These are phyloP conservation scores for Pollenia labialis DNA, from an alignment of 2,888 invertebrate genomes.

Conservation along the genomic window DNA sequence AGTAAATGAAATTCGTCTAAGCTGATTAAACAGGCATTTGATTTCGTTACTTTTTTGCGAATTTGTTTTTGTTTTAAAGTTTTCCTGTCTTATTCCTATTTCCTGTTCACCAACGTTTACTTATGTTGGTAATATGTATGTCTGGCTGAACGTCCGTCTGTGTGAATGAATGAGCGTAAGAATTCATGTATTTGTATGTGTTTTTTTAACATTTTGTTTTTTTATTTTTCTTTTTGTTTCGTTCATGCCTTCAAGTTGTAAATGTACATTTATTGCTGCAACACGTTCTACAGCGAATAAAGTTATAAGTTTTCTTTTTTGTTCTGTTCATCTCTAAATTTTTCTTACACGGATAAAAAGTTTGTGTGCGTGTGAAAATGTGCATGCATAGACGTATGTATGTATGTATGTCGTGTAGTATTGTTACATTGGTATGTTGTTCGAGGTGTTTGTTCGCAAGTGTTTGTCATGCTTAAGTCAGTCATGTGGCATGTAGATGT, in stretches of 20 bases:
- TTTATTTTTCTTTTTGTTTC: not conserved
- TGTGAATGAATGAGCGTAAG: conserved; percentile 1
- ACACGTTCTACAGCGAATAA: conserved; percentile 65
- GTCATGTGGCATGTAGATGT: conserved; percentile 47
- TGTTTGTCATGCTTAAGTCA: conserved; percentile 49
- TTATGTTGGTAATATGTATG: conserved; percentile 13
- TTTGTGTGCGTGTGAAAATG: not conserved
- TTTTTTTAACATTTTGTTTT: conserved; percentile 12
- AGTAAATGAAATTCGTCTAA: conserved; percentile 59
- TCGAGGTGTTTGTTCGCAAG: conserved; percentile 35
- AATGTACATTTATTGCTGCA: conserved; percentile 66
- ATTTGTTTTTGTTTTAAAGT: conserved; percentile 33
- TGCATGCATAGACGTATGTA: not conserved
- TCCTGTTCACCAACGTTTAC: conserved; percentile 40
- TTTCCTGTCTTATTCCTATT: conserved; percentile 33
- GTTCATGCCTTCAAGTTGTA: conserved; percentile 62
- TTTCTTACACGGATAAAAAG: not conserved
- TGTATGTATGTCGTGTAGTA: not conserved
- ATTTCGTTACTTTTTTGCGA: not conserved
- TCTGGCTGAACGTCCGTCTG: not conserved
- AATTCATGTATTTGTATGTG: conserved; percentile 37
- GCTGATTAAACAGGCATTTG: conserved; percentile 31
- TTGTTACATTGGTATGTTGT: conserved; percentile 1
- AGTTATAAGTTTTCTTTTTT: conserved; percentile 58
- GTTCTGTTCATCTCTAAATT: not conserved